Conservation (phyloP, 2,113 vertebrate species). For the Rhagologus leucostigma region DNA sequence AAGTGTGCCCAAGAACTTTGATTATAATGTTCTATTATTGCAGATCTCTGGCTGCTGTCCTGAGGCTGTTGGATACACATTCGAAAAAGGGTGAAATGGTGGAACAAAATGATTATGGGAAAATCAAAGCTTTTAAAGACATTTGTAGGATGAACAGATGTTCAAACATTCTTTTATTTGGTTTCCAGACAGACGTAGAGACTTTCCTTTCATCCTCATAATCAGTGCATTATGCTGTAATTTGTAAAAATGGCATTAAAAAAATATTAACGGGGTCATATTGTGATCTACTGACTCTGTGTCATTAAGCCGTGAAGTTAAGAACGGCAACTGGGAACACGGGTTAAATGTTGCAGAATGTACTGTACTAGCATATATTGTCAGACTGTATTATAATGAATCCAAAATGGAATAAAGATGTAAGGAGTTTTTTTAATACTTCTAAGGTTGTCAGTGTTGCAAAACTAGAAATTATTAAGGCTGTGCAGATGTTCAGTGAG, state of each 20-base stretch:
- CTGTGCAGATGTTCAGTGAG: conserved; percentile 15
- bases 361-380: not conserved
- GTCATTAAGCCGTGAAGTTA: conserved; percentile 49
- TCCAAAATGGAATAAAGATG: conserved; percentile 44
- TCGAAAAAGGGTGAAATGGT: conserved; percentile 56
- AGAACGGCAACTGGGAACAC: conserved; percentile 19
- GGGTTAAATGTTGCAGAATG: conserved; percentile 56
- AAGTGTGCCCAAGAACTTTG: conserved; percentile 37
- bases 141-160: conserved; percentile 65
- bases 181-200: conserved; percentile 63
- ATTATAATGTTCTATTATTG: conserved; percentile 59
- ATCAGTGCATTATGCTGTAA: conserved; percentile 71
- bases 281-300: conserved; percentile 59
- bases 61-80: conserved; percentile 59
- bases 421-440: not conserved
- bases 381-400: not conserved
- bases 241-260: conserved; percentile 75
- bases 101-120: conserved; percentile 59
- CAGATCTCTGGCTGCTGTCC: conserved; percentile 65
- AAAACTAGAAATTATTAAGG: conserved; percentile 11
- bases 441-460: conserved; percentile 14
- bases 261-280: conserved; percentile 66
- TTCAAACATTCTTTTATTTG: conserved; percentile 60
- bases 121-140: conserved; percentile 68
- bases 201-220: conserved; percentile 69